phyloP scores from a whole-genome alignment of 1,140 invertebrate species.

The Halotydeus destructor region DNA sequence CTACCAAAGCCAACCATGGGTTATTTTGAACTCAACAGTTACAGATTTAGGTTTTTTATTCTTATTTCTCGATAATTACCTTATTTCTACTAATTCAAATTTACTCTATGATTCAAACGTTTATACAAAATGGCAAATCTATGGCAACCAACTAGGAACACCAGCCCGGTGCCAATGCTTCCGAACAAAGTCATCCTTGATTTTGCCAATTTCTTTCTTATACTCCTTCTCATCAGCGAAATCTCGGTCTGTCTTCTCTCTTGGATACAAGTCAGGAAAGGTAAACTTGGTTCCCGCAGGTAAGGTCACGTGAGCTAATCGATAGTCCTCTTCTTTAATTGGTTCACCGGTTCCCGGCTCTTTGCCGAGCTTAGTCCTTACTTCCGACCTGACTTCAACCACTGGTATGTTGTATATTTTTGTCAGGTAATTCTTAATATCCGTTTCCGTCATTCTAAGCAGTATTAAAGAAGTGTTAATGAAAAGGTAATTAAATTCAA shows the following conservation, averaged over 20 bases:
- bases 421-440: slow-evolving; percentile 76
- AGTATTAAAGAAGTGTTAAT: not conserved
- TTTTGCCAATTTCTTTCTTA: no score
- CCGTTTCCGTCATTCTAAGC: slow-evolving; percentile 47
- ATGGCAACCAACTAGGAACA: slow-evolving; percentile 16
- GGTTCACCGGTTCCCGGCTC: slow-evolving; percentile 32
- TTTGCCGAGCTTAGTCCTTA: slow-evolving; percentile 21
- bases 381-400: slow-evolving; percentile 35
- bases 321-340: slow-evolving; percentile 60
- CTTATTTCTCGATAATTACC: no score
- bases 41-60: no score
- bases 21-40: no score
- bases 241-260: slow-evolving; percentile 19
- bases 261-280: slow-evolving; percentile 24
- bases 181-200: no score
- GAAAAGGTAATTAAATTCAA: not conserved
- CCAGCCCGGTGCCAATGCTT: no score
- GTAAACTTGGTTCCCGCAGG: slow-evolving; percentile 21
- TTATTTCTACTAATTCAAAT: no score
- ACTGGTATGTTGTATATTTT: slow-evolving; percentile 76
- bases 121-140: no score
- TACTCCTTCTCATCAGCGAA: no score
- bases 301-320: slow-evolving; percentile 53
- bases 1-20: no score
- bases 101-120: no score